These are phyloP conservation scores for Leucophenga montana DNA, from an alignment of 2,888 invertebrate species.

Conservation along the genomic window DNA sequence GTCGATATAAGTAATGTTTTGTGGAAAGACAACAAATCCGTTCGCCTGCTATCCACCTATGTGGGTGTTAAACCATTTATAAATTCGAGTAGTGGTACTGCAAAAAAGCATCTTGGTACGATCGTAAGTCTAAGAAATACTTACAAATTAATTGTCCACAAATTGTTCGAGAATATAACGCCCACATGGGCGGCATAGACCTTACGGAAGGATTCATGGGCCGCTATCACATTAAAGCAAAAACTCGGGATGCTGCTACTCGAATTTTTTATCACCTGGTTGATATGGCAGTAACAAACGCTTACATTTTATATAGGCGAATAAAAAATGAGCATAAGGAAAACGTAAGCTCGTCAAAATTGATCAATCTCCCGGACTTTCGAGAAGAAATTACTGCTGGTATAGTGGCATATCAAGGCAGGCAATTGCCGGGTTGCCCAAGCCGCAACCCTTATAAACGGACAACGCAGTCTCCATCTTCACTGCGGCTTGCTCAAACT, in stretches of 20 bases:
- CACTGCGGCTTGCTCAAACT: no score
- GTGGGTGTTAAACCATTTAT: not conserved
- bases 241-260: not conserved
- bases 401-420: not conserved
- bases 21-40: conserved; percentile 24
- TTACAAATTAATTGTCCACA: no score
- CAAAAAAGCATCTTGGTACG: not conserved
- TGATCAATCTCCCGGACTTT: no score
- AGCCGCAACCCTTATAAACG: no score
- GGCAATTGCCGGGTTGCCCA: no score
- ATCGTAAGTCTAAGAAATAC: no score
- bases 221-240: conserved; percentile 15
- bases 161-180: conserved; percentile 19
- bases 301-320: no score
- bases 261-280: conserved; percentile 28
- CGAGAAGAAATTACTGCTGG: no score
- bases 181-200: conserved; percentile 28
- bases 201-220: conserved; percentile 24
- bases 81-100: not conserved
- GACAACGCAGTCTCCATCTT: no score
- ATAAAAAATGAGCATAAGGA: no score
- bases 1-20: conserved; percentile 12
- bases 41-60: conserved; percentile 10
- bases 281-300: conserved; percentile 20
- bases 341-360: no score